Base-by-base conservation (phyloP, 2,888 invertebrate genomes). In the Pegoplata infirma region DNA sequence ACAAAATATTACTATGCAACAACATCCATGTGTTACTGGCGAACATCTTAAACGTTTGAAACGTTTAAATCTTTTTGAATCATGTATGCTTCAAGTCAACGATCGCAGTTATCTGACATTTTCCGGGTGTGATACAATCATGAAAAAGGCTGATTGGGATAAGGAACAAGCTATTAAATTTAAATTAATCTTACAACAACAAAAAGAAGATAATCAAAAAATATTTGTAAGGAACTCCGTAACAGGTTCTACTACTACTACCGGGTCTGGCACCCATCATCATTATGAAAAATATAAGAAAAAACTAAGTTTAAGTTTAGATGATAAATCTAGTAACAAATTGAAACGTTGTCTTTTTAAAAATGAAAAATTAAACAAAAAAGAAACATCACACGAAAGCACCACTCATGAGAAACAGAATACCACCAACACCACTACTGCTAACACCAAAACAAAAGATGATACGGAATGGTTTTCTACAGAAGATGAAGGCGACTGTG, bases 31-130 rank as follows among this genome's bases (percentile, higher is more conserved):
- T n/a, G 90, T 94, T 1, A 90, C 92, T 86, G 95, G 94, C 68
- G 95, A 96, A 12, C 95, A 96, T 85, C 91, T 97, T 21, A 94
- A 94, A 86, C 93, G 95, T 84, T 90, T 98, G 61, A 95, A 95
- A 87, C 91, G 96, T 80, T 90, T 98, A 80, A 97, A 96, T 86
- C 94, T 96, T 71, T 96, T 96, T 85, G 95, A 96, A 87, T 94
- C 96, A 47, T 95, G 95, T 87, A 96, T 95, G 82, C 91, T 97
- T 82, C 97, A 98, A 91, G 94, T 98, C 51, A 96, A 96, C 68
- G 97, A 98, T 90, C 92, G 96, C 80, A 95, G 94, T 89, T 94
- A 95, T 89, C 93, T 98, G 86, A 93, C 93, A 72, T 92, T 97
- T 82, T 93, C 93, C 75, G 92, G 94, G 8, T 92, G 92, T 82